A percentile compares a stretch with the other conserved stretches of the same genome.
These are phyloP conservation scores for Anarhynchus alexandrinus DNA, from an alignment of 2,113 vertebrate genomes.

Conservation along the genomic window DNA sequence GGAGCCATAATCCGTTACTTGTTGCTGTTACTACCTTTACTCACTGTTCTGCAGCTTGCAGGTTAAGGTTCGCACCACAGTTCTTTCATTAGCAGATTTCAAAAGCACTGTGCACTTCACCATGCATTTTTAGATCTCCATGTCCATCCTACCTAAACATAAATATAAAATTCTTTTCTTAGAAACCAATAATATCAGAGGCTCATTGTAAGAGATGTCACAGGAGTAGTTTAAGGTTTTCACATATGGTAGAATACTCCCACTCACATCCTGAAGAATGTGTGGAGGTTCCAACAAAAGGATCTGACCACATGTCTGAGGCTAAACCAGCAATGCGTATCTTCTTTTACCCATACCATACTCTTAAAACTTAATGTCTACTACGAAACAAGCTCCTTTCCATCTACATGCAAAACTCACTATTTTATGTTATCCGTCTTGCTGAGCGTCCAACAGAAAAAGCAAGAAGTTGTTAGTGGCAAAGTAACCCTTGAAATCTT, in stretches of 20 bases:
- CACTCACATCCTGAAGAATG: conserved; percentile 52
- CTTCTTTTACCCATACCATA: neutral
- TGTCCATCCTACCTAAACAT: neutral
- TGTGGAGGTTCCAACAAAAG: conserved; percentile 25
- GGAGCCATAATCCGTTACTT: neutral
- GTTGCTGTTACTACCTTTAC: neutral
- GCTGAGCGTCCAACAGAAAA: neutral
- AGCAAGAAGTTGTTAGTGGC: neutral
- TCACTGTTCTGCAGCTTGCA: neutral
- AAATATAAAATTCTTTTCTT: neutral
- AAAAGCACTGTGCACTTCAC: neutral
- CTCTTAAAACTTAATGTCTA: neutral
- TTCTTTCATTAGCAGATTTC: neutral
- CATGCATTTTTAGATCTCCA: neutral
- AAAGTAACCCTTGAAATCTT: neutral
- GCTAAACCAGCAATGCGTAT: neutral
- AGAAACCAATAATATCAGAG: neutral
- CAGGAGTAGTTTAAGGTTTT: neutral
- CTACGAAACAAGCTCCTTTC: neutral
- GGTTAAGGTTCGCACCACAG: neutral
- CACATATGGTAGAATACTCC: neutral
- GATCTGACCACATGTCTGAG: conserved; percentile 25
- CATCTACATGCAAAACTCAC: neutral
- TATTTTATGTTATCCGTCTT: neutral
- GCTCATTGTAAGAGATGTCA: neutral